Evolutionary conservation across 1,140 invertebrate species (phyloP), one percentile per base, ranked within the genome.

Genomic region (Chironomus tepperi): DNA sequence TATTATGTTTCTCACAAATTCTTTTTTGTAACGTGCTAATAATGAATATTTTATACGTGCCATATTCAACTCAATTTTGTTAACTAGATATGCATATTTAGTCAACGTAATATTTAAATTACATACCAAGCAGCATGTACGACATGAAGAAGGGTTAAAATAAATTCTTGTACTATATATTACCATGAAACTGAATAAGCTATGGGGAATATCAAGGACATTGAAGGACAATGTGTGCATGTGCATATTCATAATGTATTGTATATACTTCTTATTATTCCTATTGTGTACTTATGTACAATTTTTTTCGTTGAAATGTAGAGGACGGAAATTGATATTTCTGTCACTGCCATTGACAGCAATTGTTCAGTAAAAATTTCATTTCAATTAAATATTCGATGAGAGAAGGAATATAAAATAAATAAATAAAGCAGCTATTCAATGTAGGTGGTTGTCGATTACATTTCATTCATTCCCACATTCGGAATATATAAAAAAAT

Each of bases 21-120:
- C n/a, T n/a, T 47, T 47, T 15, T 57, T 57, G 47, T 57, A 57
- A 57, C n/a, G 47, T 57, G 47, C 47, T 57, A 57, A 57, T 57
- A 57, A 57, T n/a, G 47, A 57, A 57, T 57, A 57, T n/a, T 57
- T 34, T 34, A 34, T 34, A 34, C 24, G 5, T 34, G 24, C 24
- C 24, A 34, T 34, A 34, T 34, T 34, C 24, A 34, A 34, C 24
- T 34, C 24, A 34, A 34, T 57, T 47, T 57, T 57, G 47, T 57
- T 57, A 34, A 34, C 24, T 34, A 34, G 24, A 34, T 34, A 34
- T 34, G 24, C 24, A 34, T 34, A 34, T 34, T 34, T 34, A 34
- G 24, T 34, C 24, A 34, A 34, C 24, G 24, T 34, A 34, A 34
- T 34, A 34, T 34, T 34, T 34, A 34, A 34, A 34, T 34, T 34